These are phyloP conservation scores for Brachycybe producta DNA, from an alignment of 2,888 invertebrate species.

Conservation along the genomic window DNA sequence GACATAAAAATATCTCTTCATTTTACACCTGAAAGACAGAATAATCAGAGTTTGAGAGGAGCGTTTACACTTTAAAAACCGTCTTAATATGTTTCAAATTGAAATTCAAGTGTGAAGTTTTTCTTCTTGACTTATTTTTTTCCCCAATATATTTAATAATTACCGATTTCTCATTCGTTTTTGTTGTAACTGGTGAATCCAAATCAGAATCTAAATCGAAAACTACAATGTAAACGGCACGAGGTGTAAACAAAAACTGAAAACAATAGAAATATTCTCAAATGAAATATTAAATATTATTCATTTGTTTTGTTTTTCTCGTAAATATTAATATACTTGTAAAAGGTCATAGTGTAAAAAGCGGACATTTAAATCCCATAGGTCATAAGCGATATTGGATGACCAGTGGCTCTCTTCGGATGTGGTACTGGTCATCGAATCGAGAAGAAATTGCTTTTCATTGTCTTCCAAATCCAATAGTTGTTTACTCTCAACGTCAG, in stretches of 20 bases:
- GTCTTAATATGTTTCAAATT: no score
- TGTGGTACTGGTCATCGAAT: neutral
- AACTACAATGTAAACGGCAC: conserved; percentile 11
- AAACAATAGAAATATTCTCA: neutral
- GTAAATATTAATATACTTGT: neutral
- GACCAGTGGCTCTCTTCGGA: neutral
- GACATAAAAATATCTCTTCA: no score
- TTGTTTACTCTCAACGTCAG: conserved; percentile 11
- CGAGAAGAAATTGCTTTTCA: conserved; percentile 2
- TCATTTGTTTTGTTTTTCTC: no score
- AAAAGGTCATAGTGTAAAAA: conserved; percentile 6
- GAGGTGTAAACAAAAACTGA: conserved; percentile 13
- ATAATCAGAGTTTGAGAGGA: no score
- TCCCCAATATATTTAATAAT: no score
- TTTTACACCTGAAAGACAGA: no score
- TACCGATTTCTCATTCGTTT: no score
- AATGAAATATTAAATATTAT: neutral
- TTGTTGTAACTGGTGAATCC: no score
- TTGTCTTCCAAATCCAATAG: conserved; percentile 12
- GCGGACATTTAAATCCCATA: conserved; percentile 13
- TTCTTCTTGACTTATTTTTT: no score
- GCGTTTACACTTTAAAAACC: no score
- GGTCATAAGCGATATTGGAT: conserved; percentile 1
- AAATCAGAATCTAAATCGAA: conserved; percentile 11
- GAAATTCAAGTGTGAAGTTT: no score